phyloP scores from a whole-genome alignment of 2,797 vertebrate species.

The Bovichtus diacanthus region DNA sequence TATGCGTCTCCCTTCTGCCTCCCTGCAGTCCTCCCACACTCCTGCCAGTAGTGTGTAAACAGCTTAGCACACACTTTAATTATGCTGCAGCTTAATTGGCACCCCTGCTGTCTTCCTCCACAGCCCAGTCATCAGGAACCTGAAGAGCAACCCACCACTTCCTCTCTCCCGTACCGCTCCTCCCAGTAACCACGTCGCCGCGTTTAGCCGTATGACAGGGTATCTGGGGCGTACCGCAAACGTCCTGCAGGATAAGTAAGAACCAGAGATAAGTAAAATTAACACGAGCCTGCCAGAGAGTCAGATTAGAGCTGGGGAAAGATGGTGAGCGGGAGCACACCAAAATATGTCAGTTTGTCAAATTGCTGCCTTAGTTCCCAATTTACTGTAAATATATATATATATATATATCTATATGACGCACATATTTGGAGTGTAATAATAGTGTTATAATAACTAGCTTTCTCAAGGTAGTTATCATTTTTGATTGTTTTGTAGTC shows the following conservation, averaged over 20 bases:
- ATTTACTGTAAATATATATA: background rate
- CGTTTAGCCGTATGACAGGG: constrained; percentile 42
- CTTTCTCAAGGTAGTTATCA: background rate
- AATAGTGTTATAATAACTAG: background rate
- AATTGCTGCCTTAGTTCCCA: background rate
- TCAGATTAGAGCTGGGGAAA: constrained; percentile 5
- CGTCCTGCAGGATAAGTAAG: constrained; percentile 33
- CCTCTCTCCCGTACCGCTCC: constrained; percentile 14
- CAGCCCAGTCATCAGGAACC: constrained; percentile 50
- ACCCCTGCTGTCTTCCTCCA: constrained; percentile 50
- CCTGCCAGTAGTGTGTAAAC: constrained; percentile 55
- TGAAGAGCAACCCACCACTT: constrained; percentile 32
- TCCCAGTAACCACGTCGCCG: constrained; percentile 19
- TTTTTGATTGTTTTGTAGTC: background rate
- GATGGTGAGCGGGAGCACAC: background rate
- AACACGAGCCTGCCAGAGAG: background rate
- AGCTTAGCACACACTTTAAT: constrained; percentile 54
- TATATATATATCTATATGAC: background rate
- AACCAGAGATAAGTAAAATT: constrained; percentile 18
- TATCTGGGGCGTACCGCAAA: constrained; percentile 7
- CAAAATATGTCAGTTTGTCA: constrained; percentile 14
- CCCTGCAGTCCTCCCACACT: constrained; percentile 44
- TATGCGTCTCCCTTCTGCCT: constrained; percentile 44
- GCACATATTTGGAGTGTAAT: background rate
- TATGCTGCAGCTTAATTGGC: constrained; percentile 59